These are phyloP conservation scores for Pristionchus mayeri DNA, from an alignment of 2,888 invertebrate species.

Conservation along the genomic window DNA sequence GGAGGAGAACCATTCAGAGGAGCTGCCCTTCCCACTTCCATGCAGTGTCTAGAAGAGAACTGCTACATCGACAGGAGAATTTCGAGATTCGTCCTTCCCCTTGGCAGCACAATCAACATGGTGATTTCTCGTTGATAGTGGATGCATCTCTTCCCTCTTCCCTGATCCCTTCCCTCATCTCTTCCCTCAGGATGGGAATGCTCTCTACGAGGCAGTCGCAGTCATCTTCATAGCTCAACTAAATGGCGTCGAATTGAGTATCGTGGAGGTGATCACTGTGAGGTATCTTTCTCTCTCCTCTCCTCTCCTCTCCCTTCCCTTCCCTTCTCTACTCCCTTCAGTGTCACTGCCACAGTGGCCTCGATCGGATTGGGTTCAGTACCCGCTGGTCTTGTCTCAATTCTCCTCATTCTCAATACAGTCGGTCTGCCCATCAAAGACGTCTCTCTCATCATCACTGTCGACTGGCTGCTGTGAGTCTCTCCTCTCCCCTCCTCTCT, in stretches of 20 bases:
- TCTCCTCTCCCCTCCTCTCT: not conserved
- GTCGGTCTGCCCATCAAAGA: conserved; percentile 83
- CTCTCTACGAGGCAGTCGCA: conserved; percentile 95
- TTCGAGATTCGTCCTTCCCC: conserved; percentile 83
- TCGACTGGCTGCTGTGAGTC: conserved; percentile 83
- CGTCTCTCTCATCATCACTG: conserved; percentile 82
- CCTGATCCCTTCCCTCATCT: too few relatives aligned
- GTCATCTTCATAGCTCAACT: conserved; percentile 98
- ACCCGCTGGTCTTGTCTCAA: conserved; percentile 83
- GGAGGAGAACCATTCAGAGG: too few relatives aligned
- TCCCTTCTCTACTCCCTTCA: not conserved
- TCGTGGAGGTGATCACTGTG: conserved; percentile 91
- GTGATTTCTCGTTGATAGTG: conserved; percentile 80
- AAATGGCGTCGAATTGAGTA: conserved; percentile 86
- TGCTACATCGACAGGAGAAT: conserved; percentile 87
- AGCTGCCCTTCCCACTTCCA: conserved; percentile 95
- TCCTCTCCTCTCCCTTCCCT: not conserved
- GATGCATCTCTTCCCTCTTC: too few relatives aligned
- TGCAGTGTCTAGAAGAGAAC: conserved; percentile 90
- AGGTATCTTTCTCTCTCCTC: conserved; percentile 81
- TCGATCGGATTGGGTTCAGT: conserved; percentile 83
- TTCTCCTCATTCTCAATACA: conserved; percentile 82
- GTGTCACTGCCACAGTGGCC: conserved; percentile 82
- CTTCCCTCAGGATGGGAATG: conserved; percentile 72
- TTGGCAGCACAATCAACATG: conserved; percentile 84